Evolutionary conservation across 2,888 invertebrate genomes (phyloP).

Genomic region (Cecidostiba fungosa): DNA sequence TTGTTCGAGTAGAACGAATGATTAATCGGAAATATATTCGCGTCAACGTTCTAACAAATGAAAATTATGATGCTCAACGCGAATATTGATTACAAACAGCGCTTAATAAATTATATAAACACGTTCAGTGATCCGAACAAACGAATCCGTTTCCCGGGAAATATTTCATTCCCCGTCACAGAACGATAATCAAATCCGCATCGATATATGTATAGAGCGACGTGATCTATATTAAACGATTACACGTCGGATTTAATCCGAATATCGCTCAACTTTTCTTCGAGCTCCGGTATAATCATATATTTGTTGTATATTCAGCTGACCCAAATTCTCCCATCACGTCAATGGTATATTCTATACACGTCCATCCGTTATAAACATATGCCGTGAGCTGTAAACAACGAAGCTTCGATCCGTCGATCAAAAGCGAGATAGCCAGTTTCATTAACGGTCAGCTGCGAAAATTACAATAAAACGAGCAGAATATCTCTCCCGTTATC

Average conservation of each 20-base stretch:
- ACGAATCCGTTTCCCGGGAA: not conserved
- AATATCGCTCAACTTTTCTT: not conserved
- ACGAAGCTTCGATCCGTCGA: not conserved
- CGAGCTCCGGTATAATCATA: not conserved
- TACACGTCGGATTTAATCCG: not conserved
- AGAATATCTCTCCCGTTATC: not conserved
- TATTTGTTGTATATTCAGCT: too few relatives aligned
- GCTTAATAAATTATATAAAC: not conserved
- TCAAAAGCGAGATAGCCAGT: not conserved
- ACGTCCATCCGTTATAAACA: not conserved
- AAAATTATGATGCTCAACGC: not conserved
- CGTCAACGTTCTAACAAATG: not conserved
- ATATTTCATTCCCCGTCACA: not conserved
- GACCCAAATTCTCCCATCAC: not conserved
- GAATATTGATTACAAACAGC: constrained; percentile 30
- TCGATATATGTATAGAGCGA: not conserved
- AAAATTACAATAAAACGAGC: not conserved
- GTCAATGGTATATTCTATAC: not conserved
- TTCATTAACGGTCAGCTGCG: not conserved
- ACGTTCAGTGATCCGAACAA: not conserved
- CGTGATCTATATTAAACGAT: not conserved
- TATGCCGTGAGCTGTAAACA: not conserved
- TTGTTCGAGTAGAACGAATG: too few relatives aligned
- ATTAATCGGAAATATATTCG: not conserved
- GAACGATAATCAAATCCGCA: constrained; percentile 1